Base-by-base conservation (phyloP, 2,113 vertebrate genomes). In the Cathartes aura region DNA sequence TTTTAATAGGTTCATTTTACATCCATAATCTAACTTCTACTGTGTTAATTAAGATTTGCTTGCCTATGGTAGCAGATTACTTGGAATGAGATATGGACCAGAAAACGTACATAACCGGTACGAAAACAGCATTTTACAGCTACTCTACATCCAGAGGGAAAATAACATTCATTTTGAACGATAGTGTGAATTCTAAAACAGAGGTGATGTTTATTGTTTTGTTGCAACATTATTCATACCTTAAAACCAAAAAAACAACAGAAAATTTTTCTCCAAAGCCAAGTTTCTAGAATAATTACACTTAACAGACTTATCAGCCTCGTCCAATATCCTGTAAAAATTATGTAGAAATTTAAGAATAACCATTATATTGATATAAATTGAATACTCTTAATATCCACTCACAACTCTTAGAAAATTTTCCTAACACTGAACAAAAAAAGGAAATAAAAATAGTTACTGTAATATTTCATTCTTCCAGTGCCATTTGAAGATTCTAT, bases 351-450 rank as follows among this genome's bases (percentile, higher is more conserved):
- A 84, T 78, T 43, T 45, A 79, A 48, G 24, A 78, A 55, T 32
- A 83, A 72, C 4, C 4, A 83, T 26, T 42, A 63, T 38, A 81
- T 8, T 64, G 7, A 36, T 23, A 59, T 9, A 71, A 74, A 90
- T 17, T 5, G 34, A 70, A 58, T 66, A 48, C 6, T 73, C 30
- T 53, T 62, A 74, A 48, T 58, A 84, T 79, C 82, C 55, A 93
- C 16, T 80, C 48, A 83, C 15, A 72, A 81, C 24, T 64, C 7
- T 26, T 11, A 75, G 6, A 75, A 75, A 45, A 47, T 32, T 72
- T 95, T 95, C 81, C 48, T 88, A 76, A 93, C 36, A 90, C 8
- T 91, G 73, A 88, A 67, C 15, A 93, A 76, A 56, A 88, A 85
- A 93, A 87, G 40, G 27, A 73, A 94, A 55, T 50, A 68, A 84